These are phyloP conservation scores for Morphnarchus princeps DNA, from an alignment of 2,113 vertebrate genomes.

Conservation along the genomic window DNA sequence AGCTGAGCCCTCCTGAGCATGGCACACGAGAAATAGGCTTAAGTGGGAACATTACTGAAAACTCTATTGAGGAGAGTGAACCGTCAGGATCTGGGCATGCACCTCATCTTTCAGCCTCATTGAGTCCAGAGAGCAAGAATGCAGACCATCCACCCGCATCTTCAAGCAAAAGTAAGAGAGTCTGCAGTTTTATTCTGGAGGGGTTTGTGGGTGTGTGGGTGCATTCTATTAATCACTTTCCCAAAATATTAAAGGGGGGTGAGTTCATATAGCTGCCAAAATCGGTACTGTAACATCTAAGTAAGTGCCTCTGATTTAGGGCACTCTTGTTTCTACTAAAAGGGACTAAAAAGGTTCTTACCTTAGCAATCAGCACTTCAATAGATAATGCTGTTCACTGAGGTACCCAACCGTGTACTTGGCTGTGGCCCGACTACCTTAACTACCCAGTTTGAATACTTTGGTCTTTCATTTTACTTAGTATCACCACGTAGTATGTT, in stretches of 20 bases:
- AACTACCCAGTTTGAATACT: neutral
- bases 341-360: neutral
- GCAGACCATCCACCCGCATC: neutral
- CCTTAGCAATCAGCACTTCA: neutral
- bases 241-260: neutral
- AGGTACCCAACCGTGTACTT: neutral
- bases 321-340: neutral
- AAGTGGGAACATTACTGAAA: accelerated
- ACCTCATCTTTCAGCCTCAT: neutral
- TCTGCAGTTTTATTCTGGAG: neutral
- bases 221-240: neutral
- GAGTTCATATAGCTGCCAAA: neutral
- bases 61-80: accelerated
- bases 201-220: neutral
- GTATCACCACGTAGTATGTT: neutral
- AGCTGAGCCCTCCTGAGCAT: neutral
- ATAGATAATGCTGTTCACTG: neutral
- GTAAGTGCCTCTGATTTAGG: neutral
- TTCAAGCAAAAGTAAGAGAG: neutral
- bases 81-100: accelerated
- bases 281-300: neutral
- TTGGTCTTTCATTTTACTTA: neutral
- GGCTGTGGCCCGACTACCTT: neutral
- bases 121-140: neutral
- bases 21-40: accelerated